Base-by-base conservation (phyloP, 2,113 vertebrate genomes). In the Anthoscopus minutus region DNA sequence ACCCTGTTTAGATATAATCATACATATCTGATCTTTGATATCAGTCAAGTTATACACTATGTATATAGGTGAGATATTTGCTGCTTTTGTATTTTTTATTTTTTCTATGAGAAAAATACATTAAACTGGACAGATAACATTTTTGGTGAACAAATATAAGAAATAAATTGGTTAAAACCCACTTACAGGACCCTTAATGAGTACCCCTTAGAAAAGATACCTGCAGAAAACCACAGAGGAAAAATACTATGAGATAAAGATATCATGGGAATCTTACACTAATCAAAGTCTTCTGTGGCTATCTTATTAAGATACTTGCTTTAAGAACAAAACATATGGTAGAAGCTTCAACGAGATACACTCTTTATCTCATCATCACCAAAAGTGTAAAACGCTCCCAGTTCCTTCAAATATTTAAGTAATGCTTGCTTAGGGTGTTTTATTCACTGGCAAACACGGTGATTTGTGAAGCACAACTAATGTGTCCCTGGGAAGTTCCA, bases 381-480 rank as follows among this genome's bases (percentile, higher is more conserved):
- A 96, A 94, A 93, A 81, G 65, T 86, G 93, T 93, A 96, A 97
- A 97, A 96, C 96, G 89, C 82, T 96, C 94, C n/a, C 85, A 54
- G 15, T 66, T 92, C 93, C 96, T 89, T 87, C 87, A 94, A 95
- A 93, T 92, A 67, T 92, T 89, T 92, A 91, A 97, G 82, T 95
- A 96, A 97, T 96, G 94, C 97, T 94, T 97, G 92, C 97, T 96
- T 95, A 94, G 97, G 91, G 95, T 96, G 93, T 97, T 98, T 97
- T 66, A 84, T 96, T 97, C 93, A 87, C 94, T 89, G 94, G 93
- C 91, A 96, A 97, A 97, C 89, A 93, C 35, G 47, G 86, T 98
- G 98, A 98, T 99, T 98, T 98, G 98, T 98, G 98, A 97, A 97
- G 98, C 98, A 98, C 96, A 94, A 98, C 98, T 98, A 98, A 98